Conservation (phyloP, 2,113 vertebrate genomes). For the Pavo muticus region DNA sequence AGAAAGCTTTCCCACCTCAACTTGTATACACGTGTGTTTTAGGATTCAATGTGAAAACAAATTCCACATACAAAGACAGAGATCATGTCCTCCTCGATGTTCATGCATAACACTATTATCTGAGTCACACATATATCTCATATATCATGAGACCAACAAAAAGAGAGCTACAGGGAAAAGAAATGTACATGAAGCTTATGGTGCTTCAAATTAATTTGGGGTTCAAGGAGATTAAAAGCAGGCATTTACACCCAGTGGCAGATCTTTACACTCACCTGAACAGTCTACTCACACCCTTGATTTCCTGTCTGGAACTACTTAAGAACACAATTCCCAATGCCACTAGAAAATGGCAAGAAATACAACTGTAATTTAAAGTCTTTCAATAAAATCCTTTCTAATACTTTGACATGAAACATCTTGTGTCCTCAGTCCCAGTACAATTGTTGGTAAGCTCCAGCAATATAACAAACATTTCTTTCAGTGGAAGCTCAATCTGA, state of each 20-base stretch:
- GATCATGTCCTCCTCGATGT: not conserved
- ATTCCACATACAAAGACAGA: not conserved
- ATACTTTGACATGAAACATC: not conserved
- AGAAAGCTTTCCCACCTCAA: not conserved
- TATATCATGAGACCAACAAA: not conserved
- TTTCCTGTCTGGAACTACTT: not conserved
- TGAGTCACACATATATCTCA: not conserved
- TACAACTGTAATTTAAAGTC: not conserved
- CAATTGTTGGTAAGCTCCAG: not conserved
- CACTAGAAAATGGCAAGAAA: not conserved
- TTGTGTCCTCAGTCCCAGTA: not conserved
- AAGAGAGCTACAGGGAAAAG: not conserved
- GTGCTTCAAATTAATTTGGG: not conserved
- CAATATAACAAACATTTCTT: not conserved
- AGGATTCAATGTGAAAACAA: not conserved
- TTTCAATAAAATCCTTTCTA: not conserved
- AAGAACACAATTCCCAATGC: not conserved
- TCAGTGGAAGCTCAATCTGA: not conserved
- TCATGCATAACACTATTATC: not conserved
- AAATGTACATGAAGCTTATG: not conserved
- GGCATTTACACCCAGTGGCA: not conserved
- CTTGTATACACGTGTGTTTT: not conserved
- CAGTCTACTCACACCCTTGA: fast-evolving
- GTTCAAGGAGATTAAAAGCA: not conserved
- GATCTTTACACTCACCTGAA: not conserved